Base-by-base conservation (phyloP, 2,888 invertebrate genomes). In the Microchrysa polita region DNA sequence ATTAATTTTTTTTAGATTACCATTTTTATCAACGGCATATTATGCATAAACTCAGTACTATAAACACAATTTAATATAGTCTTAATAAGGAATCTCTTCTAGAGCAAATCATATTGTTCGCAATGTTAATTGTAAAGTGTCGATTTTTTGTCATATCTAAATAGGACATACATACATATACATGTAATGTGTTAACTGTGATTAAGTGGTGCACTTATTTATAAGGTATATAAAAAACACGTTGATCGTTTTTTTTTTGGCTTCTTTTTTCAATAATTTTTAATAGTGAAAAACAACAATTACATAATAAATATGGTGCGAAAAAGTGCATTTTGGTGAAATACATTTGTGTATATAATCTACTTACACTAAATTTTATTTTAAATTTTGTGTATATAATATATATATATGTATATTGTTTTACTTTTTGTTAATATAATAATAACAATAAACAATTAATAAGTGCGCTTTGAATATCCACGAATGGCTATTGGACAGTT, bases 201-300 rank as follows among this genome's bases (percentile, higher is more conserved):
- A 61, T 61, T 23, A 61, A 40, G 16, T 61, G 61, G 61, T 61
- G 61, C 61, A 61, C n/a, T 40, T 40, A 61, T 61, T 55, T 55
- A 20, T 40, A 60, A n/a, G n/a, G n/a, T n/a, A 34, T 34, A 7
- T 34, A 34, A 40, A 34, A 40, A 18, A 48, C 48, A 48, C 48
- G 48, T 48, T 48, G 4, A n/a, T n/a, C 2, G 4, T 48, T n/a
- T n/a, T n/a, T n/a, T n/a, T n/a, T n/a, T n/a, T n/a, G n/a, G n/a
- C n/a, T n/a, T n/a, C n/a, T 48, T n/a, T n/a, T n/a, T n/a, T 48
- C 48, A n/a, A 48, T 48, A 10, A 4, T 34, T 34, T 34, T 34
- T 34, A 34, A 34, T 34, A 5, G 27, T 34, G 27, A 48, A 61
- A 61, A 61, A n/a, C 61, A 61, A 61, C 61, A 40, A 61, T 40